These are phyloP conservation scores for Platysteira castanea DNA, from an alignment of 2,113 vertebrate genomes.

Conservation along the genomic window DNA sequence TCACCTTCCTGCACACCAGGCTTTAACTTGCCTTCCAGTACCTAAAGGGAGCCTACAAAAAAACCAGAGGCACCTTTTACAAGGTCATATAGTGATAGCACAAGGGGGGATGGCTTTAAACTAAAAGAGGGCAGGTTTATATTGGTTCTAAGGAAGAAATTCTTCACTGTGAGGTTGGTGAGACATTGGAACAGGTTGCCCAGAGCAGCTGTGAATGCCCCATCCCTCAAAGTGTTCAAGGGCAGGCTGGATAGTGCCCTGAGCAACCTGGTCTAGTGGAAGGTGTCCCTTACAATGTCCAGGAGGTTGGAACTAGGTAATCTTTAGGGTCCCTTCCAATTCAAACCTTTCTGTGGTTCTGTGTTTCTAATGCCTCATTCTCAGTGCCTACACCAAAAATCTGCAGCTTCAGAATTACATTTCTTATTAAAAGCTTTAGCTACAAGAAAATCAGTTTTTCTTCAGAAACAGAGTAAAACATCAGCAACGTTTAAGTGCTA, in stretches of 20 bases:
- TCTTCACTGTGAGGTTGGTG: neutral
- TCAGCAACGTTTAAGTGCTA: neutral
- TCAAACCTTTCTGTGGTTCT: neutral
- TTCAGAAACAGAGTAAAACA: neutral
- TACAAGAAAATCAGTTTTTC: neutral
- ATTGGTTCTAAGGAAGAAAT: neutral
- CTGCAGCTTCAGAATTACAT: neutral
- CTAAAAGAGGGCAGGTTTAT: neutral
- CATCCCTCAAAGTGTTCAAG: neutral
- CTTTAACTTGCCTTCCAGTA: neutral
- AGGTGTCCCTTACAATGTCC: neutral
- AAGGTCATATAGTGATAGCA: neutral
- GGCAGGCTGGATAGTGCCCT: neutral
- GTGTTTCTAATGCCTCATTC: neutral
- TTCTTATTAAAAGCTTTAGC: neutral
- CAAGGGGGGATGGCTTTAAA: neutral
- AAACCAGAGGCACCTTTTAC: neutral
- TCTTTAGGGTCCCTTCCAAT: neutral
- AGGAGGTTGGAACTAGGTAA: neutral
- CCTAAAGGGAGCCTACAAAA: neutral
- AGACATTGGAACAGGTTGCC: neutral
- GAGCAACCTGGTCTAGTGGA: neutral
- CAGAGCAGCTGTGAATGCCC: neutral
- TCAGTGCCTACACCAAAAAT: neutral
- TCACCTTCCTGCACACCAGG: neutral